Evolutionary conservation across 2,113 vertebrate genomes (phyloP), one percentile per base, ranked within the genome.

Genomic region (Saguinus midas): DNA sequence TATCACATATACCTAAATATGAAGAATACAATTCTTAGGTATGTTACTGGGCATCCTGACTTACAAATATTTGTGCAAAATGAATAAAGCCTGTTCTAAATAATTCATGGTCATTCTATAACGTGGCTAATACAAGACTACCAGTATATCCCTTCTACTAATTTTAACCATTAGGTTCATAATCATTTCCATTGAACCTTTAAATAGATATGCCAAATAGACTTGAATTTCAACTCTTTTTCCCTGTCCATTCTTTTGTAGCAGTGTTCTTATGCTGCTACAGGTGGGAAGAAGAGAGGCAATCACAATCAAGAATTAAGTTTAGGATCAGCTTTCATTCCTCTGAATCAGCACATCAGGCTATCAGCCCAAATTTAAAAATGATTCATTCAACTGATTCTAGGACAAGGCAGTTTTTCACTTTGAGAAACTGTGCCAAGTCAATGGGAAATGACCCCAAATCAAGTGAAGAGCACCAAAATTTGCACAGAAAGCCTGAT

Each of bases 371-470:
- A 55, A 92, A 76, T 57, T 0, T 52, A 58, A 89, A 91, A 85
- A 90, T 66, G 27, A 90, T 84, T 68, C 45, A 82, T 80, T 76
- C 57, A 85, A 87, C 25, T 50, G 73, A 95, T 89, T 93, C 58
- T 80, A 85, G 50, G 68, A 50, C 68, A 81, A 96, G 66, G 86
- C 23, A 93, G 70, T 75, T 70, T 21, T n/a, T 91, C 57, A 84
- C 50, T 97, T 91, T 84, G 86, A 96, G 87, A 96, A 96, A 83
- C 6, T 76, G 66, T 96, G 61, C 48, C 70, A 92, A 96, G 57
- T 72, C 16, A 90, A 84, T n/a, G 57, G n/a, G 48, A 17, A 92
- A 85, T 17, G 66, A 82, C 45, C 23, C 55, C 45, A 66, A 86
- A 64, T 72, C 48, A 70, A 90, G 8, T 81, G 78, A 92, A 91